These are phyloP conservation scores for Tetragonisca angustula DNA, from an alignment of 2,888 invertebrate species.

Conservation along the genomic window DNA sequence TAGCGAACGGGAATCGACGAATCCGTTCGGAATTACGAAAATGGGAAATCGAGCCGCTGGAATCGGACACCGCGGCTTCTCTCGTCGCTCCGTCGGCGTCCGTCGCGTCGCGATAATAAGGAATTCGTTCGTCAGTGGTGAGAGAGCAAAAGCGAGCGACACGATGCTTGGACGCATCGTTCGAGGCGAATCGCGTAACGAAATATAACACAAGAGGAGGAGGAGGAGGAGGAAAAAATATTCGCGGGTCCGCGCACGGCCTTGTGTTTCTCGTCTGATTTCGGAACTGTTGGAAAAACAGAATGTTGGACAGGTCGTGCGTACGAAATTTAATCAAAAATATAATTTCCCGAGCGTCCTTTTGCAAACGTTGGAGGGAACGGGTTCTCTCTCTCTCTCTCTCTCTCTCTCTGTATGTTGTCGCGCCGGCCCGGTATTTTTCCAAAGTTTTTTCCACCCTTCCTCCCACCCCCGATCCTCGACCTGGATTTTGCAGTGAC, in stretches of 20 bases:
- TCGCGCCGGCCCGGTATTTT: conserved; percentile 10
- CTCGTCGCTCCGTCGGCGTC: conserved; percentile 19
- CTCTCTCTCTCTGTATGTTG: too few relatives aligned
- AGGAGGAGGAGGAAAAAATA: not conserved
- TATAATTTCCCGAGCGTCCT: conserved; percentile 28
- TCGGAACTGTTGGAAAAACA: conserved; percentile 13
- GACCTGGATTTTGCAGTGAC: conserved; percentile 21
- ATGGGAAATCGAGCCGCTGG: conserved; percentile 44
- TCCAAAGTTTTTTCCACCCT: conserved; percentile 12
- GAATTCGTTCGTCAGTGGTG: conserved; percentile 45
- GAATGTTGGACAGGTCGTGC: not conserved
- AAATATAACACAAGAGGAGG: not conserved
- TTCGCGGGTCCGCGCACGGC: too few relatives aligned
- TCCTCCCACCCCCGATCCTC: not conserved
- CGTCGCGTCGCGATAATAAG: conserved; percentile 60
- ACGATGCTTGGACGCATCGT: not conserved
- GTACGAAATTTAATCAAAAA: conserved; percentile 46
- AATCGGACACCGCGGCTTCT: conserved; percentile 45
- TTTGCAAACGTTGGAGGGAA: not conserved
- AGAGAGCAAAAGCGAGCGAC: too few relatives aligned
- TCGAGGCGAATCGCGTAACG: not conserved
- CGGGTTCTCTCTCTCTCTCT: too few relatives aligned
- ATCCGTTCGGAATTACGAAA: conserved; percentile 36
- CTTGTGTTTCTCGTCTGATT: not conserved
- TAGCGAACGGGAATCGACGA: not conserved